Base-by-base conservation (phyloP, 2,113 vertebrate species). In the Hirundichthys speculiger region DNA sequence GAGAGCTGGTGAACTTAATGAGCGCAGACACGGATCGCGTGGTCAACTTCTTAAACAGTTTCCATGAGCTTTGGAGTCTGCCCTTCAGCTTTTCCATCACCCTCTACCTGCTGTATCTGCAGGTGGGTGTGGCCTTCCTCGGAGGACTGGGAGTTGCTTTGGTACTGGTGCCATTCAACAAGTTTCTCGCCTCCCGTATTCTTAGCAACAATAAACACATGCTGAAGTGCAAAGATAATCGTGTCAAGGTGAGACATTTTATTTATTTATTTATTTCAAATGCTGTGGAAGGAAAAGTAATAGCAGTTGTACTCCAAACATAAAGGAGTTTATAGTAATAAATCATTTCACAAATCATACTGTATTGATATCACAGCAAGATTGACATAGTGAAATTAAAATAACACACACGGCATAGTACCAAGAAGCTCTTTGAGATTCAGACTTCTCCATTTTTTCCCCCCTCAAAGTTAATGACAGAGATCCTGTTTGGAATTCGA, bases 1-100 rank as follows among this genome's bases (percentile, higher is more conserved):
- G 98, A 0, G 96, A 98, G 73, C 93, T 95, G 40, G 92, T 99
- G 64, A 99, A 98, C 89, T 88, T 96, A 10, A 95, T 99, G 92
- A 98, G 96, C 89, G 95, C 94, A 0, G 98, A 99, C 80, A 89
- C 94, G 0, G 86, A 93, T 73, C 91, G 96, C 5, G 66, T 98
- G 66, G 84, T 95, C 47, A 96, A 96, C 91, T 98, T 99, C 87
- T 95, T 94, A 54, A 75, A 67, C 73, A 96, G 94, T 58, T 98
- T 99, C 85, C 98, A 99, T 0, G 96, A 98, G 58, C 76, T 96
- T 24, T 99, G 98, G 98, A 96, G 95, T 79, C 85, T 99, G 25
- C 96, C 98, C 6, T 87, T 98, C 72, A 91, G 80, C 72, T 93
- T 99, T 41, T 77, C 82, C 21, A 69, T 98, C 86, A 93, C 95